Base-by-base conservation (phyloP, 2,888 invertebrate genomes). In the Erpobdella octoculata region DNA sequence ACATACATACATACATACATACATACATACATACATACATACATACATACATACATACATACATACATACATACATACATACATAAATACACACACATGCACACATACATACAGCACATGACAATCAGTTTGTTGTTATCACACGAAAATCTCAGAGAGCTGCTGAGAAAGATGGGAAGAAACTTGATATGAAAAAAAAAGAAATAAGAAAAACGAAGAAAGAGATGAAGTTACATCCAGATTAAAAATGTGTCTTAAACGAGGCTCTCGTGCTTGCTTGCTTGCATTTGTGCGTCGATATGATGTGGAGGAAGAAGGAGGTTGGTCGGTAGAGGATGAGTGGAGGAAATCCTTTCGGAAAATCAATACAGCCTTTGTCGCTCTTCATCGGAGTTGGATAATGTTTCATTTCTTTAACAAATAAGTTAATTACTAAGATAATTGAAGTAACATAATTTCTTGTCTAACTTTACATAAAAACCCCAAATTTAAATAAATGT, bases 311-410 rank as follows among this genome's bases (percentile, higher is more conserved):
- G n/a, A n/a, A n/a, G n/a, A n/a, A n/a, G n/a, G n/a, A n/a, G n/a
- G n/a, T n/a, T n/a, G n/a, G n/a, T n/a, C n/a, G n/a, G n/a, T n/a
- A n/a, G n/a, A n/a, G n/a, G n/a, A n/a, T n/a, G n/a, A n/a, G n/a
- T n/a, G 28, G 53, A 53, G 53, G 28, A 53, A 53, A 53, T 53
- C 53, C 53, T 53, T 53, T 53, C 21, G 53, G 53, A 53, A 53
- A 53, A 53, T 53, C 53, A 53, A 53, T 53, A 53, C 53, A 53
- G 53, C 53, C 53, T 53, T 53, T 53, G 53, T 53, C 21, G 21
- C 53, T 25, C 28, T 53, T 53, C 53, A 53, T 53, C 5, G 53
- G 9, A 53, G 53, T 53, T 53, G 28, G 53, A 12, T 53, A 53
- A 53, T 53, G 53, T 53, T 53, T 53, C 53, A 53, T 28, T 53